These are phyloP conservation scores for Lasioglossum marginatum DNA, from an alignment of 2,888 invertebrate species.

Conservation along the genomic window DNA sequence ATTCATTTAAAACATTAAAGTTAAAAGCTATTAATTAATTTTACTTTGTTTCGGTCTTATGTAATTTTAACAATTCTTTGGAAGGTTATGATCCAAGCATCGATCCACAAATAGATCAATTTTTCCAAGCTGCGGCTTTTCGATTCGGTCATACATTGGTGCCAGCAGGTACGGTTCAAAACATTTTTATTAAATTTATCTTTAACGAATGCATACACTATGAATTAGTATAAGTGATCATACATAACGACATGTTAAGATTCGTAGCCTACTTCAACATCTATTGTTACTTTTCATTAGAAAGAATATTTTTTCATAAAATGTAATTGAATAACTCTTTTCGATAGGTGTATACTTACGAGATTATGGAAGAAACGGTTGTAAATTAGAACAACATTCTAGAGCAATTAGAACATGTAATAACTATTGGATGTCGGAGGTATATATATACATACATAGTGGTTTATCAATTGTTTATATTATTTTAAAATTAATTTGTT, in stretches of 20 bases:
- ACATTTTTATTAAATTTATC: conserved; percentile 6
- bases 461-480: background rate
- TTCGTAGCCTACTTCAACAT: conserved; percentile 1
- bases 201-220: background rate
- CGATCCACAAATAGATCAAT: conserved; percentile 87
- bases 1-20: background rate
- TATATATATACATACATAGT: background rate
- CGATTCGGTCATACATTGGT: conserved; percentile 86
- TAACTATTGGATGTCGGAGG: conserved; percentile 13
- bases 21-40: background rate
- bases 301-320: background rate
- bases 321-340: background rate
- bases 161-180: background rate
- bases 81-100: conserved; percentile 85
- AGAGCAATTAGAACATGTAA: conserved; percentile 14
- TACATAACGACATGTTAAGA: background rate
- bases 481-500: background rate
- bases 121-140: conserved; percentile 88
- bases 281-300: background rate
- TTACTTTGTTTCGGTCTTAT: background rate
- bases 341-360: background rate
- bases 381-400: background rate
- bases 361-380: conserved; percentile 7
- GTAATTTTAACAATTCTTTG: background rate
- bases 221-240: background rate